Conservation (phyloP, 1,140 invertebrate genomes). For the Lordiphosa collinella region DNA sequence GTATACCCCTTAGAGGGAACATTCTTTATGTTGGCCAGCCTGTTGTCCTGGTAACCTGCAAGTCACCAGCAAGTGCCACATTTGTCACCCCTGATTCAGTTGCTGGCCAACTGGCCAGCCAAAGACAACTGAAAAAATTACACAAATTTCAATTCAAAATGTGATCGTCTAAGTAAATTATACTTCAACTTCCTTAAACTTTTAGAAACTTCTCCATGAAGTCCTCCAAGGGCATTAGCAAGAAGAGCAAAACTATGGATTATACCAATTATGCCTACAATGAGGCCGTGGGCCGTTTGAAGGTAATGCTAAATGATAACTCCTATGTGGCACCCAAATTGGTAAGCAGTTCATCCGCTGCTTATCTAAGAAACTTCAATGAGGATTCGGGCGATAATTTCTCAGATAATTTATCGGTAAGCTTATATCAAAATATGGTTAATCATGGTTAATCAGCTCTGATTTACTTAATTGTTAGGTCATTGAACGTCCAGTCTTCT, state of each 20-base stretch:
- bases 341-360: conserved; percentile 11
- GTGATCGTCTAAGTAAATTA: conserved; percentile 27
- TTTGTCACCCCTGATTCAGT: conserved; percentile 51
- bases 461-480: conserved; percentile 18
- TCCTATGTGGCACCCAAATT: conserved; percentile 82
- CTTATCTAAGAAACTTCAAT: conserved; percentile 78
- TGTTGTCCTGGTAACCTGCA: conserved; percentile 55
- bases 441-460: background rate
- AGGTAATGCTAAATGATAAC: conserved; percentile 86
- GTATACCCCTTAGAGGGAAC: conserved; percentile 19
- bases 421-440: background rate
- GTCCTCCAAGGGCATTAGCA: conserved; percentile 66
- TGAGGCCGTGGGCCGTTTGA: conserved; percentile 88
- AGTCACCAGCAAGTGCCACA: conserved; percentile 18
- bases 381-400: conserved; percentile 82
- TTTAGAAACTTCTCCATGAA: conserved; percentile 77
- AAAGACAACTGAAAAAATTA: background rate
- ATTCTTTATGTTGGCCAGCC: conserved; percentile 62
- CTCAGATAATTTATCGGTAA: conserved; percentile 77
- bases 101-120: conserved; percentile 27
- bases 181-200: conserved; percentile 9
- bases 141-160: conserved; percentile 22
- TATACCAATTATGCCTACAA: conserved; percentile 90
- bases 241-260: conserved; percentile 84
- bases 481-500: conserved; percentile 73